These are phyloP conservation scores for Parnassius glacialis DNA, from an alignment of 2,888 invertebrate species.

Conservation along the genomic window DNA sequence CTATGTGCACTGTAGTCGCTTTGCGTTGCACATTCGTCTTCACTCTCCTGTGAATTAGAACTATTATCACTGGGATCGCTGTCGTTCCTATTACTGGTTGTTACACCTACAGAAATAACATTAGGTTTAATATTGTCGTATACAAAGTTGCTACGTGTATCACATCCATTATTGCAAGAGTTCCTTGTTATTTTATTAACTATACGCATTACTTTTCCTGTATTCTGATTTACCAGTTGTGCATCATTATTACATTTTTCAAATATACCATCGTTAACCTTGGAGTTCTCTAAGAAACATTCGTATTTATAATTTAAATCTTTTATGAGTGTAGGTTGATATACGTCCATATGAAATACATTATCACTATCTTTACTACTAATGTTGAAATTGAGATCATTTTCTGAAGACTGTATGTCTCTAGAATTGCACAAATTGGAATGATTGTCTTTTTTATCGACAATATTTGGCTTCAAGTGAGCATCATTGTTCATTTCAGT, in stretches of 20 bases:
- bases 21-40: background rate
- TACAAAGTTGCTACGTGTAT: background rate
- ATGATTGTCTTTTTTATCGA: background rate
- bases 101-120: background rate
- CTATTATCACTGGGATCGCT: background rate
- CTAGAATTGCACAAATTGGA: constrained; percentile 12
- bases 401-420: background rate
- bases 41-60: background rate
- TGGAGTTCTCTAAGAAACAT: background rate
- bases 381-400: background rate
- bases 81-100: background rate
- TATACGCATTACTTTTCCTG: no score
- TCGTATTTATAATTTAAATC: background rate
- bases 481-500: background rate
- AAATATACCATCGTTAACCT: background rate
- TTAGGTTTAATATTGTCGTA: background rate
- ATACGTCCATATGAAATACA: background rate
- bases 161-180: background rate
- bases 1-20: background rate
- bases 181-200: background rate
- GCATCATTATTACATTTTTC: background rate
- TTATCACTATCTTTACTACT: background rate
- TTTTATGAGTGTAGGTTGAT: background rate
- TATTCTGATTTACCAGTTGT: no score
- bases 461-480: background rate